Conservation (phyloP, 2,113 vertebrate genomes). For the Neodontobutis hainanensis region DNA sequence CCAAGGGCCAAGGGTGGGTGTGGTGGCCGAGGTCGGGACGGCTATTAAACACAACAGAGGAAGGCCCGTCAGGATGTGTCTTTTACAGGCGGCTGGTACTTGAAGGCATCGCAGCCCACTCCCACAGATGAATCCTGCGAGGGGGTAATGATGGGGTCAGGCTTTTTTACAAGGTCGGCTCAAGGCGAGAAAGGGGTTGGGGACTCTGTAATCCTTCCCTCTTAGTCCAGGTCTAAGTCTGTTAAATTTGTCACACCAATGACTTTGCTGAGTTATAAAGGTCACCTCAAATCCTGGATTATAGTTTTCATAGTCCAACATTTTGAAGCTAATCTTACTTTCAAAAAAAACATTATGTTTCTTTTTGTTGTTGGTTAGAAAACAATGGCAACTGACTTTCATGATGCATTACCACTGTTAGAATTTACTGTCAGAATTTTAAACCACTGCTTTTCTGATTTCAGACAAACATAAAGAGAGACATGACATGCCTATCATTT, state of each 20-base stretch:
- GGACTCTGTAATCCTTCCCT: conserved; percentile 30
- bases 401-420: no score
- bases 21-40: conserved; percentile 65
- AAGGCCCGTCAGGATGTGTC: conserved; percentile 79
- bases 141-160: conserved; percentile 70
- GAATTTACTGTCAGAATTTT: no score
- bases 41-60: conserved; percentile 80
- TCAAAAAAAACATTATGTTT: not conserved
- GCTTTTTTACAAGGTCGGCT: conserved; percentile 69
- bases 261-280: not conserved
- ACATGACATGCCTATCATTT: no score
- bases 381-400: no score
- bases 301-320: not conserved
- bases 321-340: not conserved
- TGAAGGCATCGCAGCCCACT: conserved; percentile 74
- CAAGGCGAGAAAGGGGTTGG: conserved; percentile 61
- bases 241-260: conserved; percentile 27
- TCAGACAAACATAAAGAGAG: no score
- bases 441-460: no score
- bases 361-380: no score
- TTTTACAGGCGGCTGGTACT: conserved; percentile 77
- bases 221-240: conserved; percentile 23
- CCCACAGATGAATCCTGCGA: conserved; percentile 76
- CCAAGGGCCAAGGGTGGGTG: conserved; percentile 76
- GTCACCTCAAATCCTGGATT: no score